These are phyloP conservation scores for Nomada fucata DNA, from an alignment of 2,888 invertebrate genomes.

Conservation along the genomic window DNA sequence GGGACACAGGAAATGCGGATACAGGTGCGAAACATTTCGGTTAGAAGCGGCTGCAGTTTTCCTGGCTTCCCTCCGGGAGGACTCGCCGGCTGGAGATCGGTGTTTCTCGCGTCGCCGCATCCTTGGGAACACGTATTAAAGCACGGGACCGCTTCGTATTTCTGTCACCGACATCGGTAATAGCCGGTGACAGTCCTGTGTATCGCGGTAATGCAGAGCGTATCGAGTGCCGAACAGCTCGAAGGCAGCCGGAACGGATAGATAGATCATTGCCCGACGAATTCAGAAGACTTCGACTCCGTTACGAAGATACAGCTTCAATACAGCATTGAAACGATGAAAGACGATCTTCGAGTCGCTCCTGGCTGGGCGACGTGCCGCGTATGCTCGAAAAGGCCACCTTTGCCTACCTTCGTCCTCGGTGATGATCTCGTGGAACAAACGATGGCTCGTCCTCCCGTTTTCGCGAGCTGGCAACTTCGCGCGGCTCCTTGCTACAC, in stretches of 20 bases:
- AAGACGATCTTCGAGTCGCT: slow-evolving; percentile 20
- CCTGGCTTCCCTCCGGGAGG: not conserved
- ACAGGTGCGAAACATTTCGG: too few relatives aligned
- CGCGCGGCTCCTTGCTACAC: too few relatives aligned
- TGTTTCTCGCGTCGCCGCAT: slow-evolving; percentile 23
- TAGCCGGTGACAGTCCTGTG: slow-evolving; percentile 56
- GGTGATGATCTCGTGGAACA: too few relatives aligned
- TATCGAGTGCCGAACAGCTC: slow-evolving; percentile 29
- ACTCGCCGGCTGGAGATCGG: slow-evolving; percentile 30
- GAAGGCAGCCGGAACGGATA: slow-evolving; percentile 25
- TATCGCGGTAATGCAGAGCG: slow-evolving; percentile 43
- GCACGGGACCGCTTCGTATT: slow-evolving; percentile 40
- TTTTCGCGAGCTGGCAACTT: too few relatives aligned
- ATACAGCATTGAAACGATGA: too few relatives aligned
- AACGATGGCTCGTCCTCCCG: too few relatives aligned
- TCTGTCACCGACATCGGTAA: slow-evolving; percentile 42
- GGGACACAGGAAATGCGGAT: too few relatives aligned
- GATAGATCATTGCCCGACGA: slow-evolving; percentile 37
- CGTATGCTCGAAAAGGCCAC: too few relatives aligned
- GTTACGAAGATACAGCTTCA: slow-evolving; percentile 1
- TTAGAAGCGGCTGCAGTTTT: not conserved
- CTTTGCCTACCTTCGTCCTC: too few relatives aligned
- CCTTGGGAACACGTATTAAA: slow-evolving; percentile 42
- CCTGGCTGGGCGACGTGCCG: too few relatives aligned
- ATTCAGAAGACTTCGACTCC: slow-evolving; percentile 18